Conservation (phyloP, 2,888 invertebrate species). For the Drosophila mayaguana region DNA sequence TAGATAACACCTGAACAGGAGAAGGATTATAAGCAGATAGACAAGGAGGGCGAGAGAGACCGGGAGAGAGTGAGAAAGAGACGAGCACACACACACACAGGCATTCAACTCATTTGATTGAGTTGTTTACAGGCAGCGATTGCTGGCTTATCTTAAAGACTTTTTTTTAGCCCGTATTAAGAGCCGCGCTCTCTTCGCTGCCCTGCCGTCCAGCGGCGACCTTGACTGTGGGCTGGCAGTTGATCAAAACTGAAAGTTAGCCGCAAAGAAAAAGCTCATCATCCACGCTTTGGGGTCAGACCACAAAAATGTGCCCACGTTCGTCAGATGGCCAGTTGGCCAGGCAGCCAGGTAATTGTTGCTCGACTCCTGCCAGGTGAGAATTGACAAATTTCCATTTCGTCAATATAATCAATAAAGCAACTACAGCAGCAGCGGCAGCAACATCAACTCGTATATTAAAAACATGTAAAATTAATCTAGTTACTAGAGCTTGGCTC, state of each 20-base stretch:
- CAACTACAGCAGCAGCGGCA: slow-evolving; percentile 19
- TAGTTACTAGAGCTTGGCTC: neutral
- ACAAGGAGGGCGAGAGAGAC: slow-evolving; percentile 1
- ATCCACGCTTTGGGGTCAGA: slow-evolving; percentile 36
- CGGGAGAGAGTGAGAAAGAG: neutral
- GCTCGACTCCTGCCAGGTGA: slow-evolving; percentile 65
- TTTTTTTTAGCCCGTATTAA: slow-evolving; percentile 31
- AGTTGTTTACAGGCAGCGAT: slow-evolving; percentile 50
- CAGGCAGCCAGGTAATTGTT: slow-evolving; percentile 6
- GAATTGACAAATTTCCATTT: slow-evolving; percentile 81
- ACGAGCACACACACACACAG: neutral
- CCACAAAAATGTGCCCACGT: slow-evolving; percentile 58
- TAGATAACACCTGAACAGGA: slow-evolving; percentile 38
- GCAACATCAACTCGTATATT: slow-evolving; percentile 29
- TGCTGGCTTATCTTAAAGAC: slow-evolving; percentile 79
- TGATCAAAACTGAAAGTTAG: slow-evolving; percentile 68
- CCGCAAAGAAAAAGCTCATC: slow-evolving; percentile 54
- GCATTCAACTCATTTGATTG: slow-evolving; percentile 48
- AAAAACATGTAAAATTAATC: slow-evolving; percentile 25
- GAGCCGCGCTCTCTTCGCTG: neutral
- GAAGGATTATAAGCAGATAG: neutral
- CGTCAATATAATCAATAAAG: slow-evolving; percentile 75
- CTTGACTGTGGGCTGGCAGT: slow-evolving; percentile 60
- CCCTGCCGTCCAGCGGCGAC: slow-evolving; percentile 41
- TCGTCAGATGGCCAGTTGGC: slow-evolving; percentile 3